phyloP scores from a whole-genome alignment of 2,797 vertebrate species.

The Tauraco hartlaubi region DNA sequence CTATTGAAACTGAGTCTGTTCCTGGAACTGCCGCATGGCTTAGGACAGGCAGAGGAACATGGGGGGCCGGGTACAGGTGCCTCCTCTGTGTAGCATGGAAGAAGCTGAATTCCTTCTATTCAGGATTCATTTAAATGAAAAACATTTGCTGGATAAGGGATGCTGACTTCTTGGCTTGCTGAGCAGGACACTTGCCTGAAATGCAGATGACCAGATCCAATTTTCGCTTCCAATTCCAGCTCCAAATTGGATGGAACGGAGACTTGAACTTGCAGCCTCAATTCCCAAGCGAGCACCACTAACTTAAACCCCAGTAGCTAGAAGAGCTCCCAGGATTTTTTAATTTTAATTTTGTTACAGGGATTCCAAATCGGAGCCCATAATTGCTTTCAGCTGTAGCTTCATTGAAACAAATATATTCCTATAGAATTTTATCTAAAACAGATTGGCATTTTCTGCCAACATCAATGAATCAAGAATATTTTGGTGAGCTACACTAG shows the following conservation, averaged over 20 bases:
- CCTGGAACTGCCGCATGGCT: neutral
- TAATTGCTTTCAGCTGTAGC: constrained; percentile 63
- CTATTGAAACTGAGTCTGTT: neutral
- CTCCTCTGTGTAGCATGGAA: neutral
- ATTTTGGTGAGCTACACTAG: constrained; percentile 6
- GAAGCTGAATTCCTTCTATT: neutral
- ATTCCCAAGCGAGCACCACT: neutral
- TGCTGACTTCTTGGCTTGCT: constrained; percentile 1
- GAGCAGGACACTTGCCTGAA: neutral
- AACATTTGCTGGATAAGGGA: neutral
- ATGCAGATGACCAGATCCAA: constrained; percentile 14
- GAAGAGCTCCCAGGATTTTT: neutral
- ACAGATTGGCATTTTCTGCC: constrained; percentile 8
- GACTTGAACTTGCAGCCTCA: constrained; percentile 12
- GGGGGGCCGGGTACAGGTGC: accelerated
- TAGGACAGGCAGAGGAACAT: neutral
- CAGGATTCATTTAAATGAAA: neutral
- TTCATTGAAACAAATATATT: constrained; percentile 52
- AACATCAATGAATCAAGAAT: constrained; percentile 16
- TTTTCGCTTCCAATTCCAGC: constrained; percentile 14
- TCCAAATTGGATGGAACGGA: neutral
- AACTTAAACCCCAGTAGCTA: constrained; percentile 37
- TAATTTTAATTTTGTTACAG: constrained; percentile 41
- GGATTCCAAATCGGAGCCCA: neutral
- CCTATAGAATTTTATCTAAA: constrained; percentile 23